Base-by-base conservation (phyloP, 2,888 invertebrate genomes). In the Tuberolachnus salignus region DNA sequence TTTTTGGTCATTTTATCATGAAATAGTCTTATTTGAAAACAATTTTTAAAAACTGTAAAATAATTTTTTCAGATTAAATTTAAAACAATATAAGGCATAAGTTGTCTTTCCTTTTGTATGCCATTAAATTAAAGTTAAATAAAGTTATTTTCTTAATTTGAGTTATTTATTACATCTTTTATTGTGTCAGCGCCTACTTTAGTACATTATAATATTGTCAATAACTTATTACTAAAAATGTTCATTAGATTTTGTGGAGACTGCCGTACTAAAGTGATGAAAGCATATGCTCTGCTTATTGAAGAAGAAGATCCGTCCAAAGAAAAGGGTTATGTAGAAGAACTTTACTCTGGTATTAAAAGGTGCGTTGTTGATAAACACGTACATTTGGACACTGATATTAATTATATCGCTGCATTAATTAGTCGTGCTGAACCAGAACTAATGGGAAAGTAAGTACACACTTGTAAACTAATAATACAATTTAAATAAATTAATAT, bases 391-490 rank as follows among this genome's bases (percentile, higher is more conserved):
- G 91, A 92, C 86, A 90, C 92, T 64, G 93, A 94, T 87, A 93
- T 94, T 83, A 94, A 95, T 83, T 95, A 94, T 85, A 94, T 97
- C 83, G 92, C 92, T 83, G 91, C 92, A 83, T 89, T 97, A 73
- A 94, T 97, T 84, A 91, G 92, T 74, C 90, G 95, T 83, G 96
- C 95, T 23, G 95, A 97, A 86, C 95, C 96, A 11, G 97, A 97
- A 86, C 88, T 96, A 66, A 90, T 94, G 82, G 96, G 94, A 86
- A 91, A 90, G 92, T 91, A 86, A 83, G 82, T 80, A 49, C 49
- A 49, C 10, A 82, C 26, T 46, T n/a, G 23, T 23, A 14, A 57
- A 21, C 11, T 34, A 34, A 34, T 34, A 34, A 34, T 34, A 34
- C 34, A 34, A 34, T n/a, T n/a, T n/a, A n/a, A n/a, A n/a, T n/a